These are phyloP conservation scores for Diplazon laetatorius DNA, from an alignment of 2,888 invertebrate species.

Conservation along the genomic window DNA sequence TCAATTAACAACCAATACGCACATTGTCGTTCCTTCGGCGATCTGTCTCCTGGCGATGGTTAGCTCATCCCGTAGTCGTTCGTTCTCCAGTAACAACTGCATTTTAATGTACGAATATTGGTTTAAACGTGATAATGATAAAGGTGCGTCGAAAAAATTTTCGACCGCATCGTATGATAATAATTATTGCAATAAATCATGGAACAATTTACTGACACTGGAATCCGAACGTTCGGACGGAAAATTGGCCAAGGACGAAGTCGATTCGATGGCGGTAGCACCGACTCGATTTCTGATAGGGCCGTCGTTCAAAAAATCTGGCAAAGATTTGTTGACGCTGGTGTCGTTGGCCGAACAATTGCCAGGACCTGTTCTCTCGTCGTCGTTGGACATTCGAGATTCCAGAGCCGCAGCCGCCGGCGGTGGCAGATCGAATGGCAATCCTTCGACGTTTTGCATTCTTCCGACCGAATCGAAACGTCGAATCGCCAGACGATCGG, in stretches of 20 bases:
- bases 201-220: slow-evolving; percentile 40
- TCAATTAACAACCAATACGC: slow-evolving; percentile 47
- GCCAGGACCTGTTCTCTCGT: slow-evolving; percentile 57
- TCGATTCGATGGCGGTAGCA: slow-evolving; percentile 69
- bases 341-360: slow-evolving; percentile 75
- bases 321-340: slow-evolving; percentile 85
- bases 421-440: slow-evolving; percentile 77
- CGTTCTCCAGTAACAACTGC: slow-evolving; percentile 81
- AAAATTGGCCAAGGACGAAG: slow-evolving; percentile 27
- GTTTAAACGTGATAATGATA: too few species aligned
- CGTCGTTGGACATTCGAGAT: slow-evolving; percentile 60
- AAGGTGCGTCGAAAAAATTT: too few species aligned
- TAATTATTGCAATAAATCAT: slow-evolving; percentile 18
- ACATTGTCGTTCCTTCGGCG: slow-evolving; percentile 83
- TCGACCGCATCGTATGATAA: too few species aligned
- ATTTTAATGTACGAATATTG: slow-evolving; percentile 16
- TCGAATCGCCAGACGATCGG: slow-evolving; percentile 30
- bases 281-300: slow-evolving; percentile 84
- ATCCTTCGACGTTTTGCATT: slow-evolving; percentile 63
- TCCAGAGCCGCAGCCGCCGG: slow-evolving; percentile 70
- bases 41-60: slow-evolving; percentile 84
- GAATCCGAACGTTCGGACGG: slow-evolving; percentile 51
- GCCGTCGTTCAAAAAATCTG: slow-evolving; percentile 89
- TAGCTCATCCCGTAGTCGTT: slow-evolving; percentile 84
- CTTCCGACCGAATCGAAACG: slow-evolving; percentile 19